Evolutionary conservation across 2,113 vertebrate genomes (phyloP).

Genomic region (Burhinus bistriatus): DNA sequence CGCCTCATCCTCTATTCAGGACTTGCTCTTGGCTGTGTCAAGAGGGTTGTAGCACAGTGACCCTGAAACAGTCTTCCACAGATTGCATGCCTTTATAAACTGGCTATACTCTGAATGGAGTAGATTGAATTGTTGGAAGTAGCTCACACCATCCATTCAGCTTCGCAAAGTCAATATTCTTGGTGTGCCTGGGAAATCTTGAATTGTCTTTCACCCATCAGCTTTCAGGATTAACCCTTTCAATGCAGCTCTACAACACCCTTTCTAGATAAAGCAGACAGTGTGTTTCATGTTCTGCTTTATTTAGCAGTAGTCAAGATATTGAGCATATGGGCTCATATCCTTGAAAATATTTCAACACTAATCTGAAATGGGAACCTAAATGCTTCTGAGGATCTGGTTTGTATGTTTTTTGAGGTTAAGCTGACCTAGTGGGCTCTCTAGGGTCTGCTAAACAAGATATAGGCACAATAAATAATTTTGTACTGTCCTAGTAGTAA

Average conservation of each 20-base stretch:
- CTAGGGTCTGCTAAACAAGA: not conserved
- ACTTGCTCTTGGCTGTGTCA: constrained; percentile 12
- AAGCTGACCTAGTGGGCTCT: not conserved
- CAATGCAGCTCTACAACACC: not conserved
- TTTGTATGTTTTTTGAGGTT: not conserved
- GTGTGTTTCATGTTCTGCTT: not conserved
- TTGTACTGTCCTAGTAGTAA: not conserved
- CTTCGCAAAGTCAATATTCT: constrained; percentile 34
- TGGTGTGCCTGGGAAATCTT: not conserved
- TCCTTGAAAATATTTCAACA: not conserved
- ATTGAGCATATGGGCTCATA: not conserved
- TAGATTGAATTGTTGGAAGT: constrained; percentile 47
- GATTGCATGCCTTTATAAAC: constrained; percentile 23
- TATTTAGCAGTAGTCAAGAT: not conserved
- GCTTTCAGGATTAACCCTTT: not conserved
- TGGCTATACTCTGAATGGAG: not conserved
- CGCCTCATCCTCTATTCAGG: constrained; percentile 10
- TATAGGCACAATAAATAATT: not conserved
- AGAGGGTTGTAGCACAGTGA: constrained; percentile 3
- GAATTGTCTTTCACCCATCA: not conserved
- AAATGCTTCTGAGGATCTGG: not conserved
- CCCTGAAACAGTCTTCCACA: constrained; percentile 8
- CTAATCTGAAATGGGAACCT: not conserved
- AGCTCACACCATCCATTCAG: not conserved
- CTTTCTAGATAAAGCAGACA: not conserved